phyloP scores from a whole-genome alignment of 2,113 vertebrate genomes.

The Anhinga anhinga region DNA sequence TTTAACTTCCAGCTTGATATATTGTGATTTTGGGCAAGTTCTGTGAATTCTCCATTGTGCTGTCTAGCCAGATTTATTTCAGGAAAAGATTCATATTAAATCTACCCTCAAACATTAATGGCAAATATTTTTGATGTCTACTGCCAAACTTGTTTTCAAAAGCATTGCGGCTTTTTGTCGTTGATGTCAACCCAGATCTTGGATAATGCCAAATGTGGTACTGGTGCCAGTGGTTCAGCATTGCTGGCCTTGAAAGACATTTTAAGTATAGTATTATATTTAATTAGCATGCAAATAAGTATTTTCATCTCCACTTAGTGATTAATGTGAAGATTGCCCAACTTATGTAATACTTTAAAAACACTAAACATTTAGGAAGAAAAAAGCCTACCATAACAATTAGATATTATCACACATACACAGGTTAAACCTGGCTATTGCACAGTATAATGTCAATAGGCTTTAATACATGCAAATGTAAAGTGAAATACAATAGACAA shows the following conservation, averaged over 20 bases:
- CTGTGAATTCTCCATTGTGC: not conserved
- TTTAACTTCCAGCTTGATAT: slow-evolving; percentile 3
- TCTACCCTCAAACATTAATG: not conserved
- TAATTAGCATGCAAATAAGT: slow-evolving; percentile 6
- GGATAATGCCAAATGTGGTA: not conserved
- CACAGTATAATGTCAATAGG: not conserved
- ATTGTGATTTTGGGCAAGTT: not conserved
- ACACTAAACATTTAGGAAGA: not conserved
- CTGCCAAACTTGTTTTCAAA: slow-evolving; percentile 4
- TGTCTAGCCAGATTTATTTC: not conserved
- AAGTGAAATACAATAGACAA: not conserved
- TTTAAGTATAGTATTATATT: not conserved
- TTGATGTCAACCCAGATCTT: not conserved
- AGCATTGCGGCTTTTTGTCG: not conserved
- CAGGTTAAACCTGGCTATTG: not conserved
- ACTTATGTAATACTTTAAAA: not conserved
- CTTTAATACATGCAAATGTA: not conserved
- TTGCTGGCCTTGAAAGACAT: not conserved
- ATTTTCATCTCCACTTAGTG: not conserved
- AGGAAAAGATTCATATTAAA: not conserved
- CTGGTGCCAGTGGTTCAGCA: not conserved
- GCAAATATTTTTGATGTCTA: not conserved
- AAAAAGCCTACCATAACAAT: not conserved
- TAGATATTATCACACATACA: not conserved
- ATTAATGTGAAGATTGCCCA: not conserved